Conservation (phyloP, 1,140 invertebrate genomes). For the Mesaphorura yosii region DNA sequence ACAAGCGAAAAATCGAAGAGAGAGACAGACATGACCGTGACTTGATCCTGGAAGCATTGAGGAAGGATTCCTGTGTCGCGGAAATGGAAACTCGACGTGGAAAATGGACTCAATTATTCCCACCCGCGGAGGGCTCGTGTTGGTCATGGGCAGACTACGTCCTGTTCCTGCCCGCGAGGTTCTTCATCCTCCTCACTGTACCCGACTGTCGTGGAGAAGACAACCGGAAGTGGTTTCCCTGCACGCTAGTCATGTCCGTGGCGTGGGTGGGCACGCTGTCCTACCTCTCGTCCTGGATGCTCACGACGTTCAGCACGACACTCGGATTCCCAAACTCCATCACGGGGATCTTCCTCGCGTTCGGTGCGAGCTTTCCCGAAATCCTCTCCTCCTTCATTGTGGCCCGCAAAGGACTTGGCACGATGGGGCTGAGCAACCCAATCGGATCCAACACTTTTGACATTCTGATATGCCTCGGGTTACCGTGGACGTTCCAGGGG, state of each 20-base stretch:
- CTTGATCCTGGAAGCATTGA: too few relatives aligned
- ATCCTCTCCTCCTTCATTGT: conserved; percentile 73
- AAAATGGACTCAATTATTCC: too few relatives aligned
- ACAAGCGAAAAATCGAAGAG: not conserved
- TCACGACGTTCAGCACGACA: conserved; percentile 76
- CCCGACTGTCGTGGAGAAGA: conserved; percentile 61
- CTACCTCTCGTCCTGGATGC: conserved; percentile 83
- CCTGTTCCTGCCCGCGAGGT: conserved; percentile 59
- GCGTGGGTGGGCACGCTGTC: conserved; percentile 77
- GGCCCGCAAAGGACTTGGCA: conserved; percentile 53
- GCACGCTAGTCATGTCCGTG: conserved; percentile 77
- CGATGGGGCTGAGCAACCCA: conserved; percentile 42
- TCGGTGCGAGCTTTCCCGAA: conserved; percentile 74
- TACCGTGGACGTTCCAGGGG: conserved; percentile 35
- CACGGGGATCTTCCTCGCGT: conserved; percentile 73
- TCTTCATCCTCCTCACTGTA: conserved; percentile 57
- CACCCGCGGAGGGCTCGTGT: too few relatives aligned
- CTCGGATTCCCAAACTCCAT: conserved; percentile 65
- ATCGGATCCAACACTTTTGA: conserved; percentile 45
- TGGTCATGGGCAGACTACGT: conserved; percentile 64
- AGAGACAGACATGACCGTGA: too few relatives aligned
- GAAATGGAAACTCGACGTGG: conserved; percentile 2
- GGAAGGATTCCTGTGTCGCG: too few relatives aligned
- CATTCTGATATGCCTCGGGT: conserved; percentile 41
- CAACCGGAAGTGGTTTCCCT: conserved; percentile 62